A percentile compares a stretch with the other conserved stretches of the same genome.
phyloP scores from a whole-genome alignment of 2,888 invertebrate species.

The Sympetrum striolatum region DNA sequence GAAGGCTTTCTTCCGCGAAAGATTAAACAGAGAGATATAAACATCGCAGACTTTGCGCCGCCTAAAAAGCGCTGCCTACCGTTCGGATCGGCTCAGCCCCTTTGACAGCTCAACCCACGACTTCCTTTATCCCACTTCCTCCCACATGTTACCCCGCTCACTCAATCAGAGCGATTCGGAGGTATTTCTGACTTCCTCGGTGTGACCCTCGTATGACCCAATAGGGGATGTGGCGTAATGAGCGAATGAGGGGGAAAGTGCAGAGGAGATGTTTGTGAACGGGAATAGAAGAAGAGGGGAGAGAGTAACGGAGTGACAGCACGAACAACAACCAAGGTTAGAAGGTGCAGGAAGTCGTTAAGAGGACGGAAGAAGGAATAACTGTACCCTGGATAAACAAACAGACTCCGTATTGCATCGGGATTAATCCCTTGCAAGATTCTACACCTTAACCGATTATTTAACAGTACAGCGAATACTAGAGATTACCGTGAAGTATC shows the following conservation, averaged over 20 bases:
- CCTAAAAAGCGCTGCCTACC: neutral
- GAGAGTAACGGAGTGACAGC: neutral
- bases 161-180: neutral
- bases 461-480: too few relatives aligned
- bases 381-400: too few relatives aligned
- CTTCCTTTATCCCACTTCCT: neutral
- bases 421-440: too few relatives aligned
- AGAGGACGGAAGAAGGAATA: too few relatives aligned
- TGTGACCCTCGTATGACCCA: neutral
- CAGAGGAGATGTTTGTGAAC: neutral
- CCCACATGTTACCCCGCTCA: neutral
- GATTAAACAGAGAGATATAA: neutral
- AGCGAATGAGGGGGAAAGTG: neutral
- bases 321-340: neutral
- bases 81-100: neutral
- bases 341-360: too few relatives aligned
- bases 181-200: too few relatives aligned
- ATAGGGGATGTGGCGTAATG: neutral
- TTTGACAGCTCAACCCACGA: neutral
- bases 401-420: too few relatives aligned
- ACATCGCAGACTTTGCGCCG: neutral
- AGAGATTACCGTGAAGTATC: too few relatives aligned
- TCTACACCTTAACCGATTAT: too few relatives aligned
- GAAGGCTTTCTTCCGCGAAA: neutral
- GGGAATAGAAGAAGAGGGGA: neutral